phyloP scores from a whole-genome alignment of 2,797 vertebrate species.

The Oreochromis mossambicus region DNA sequence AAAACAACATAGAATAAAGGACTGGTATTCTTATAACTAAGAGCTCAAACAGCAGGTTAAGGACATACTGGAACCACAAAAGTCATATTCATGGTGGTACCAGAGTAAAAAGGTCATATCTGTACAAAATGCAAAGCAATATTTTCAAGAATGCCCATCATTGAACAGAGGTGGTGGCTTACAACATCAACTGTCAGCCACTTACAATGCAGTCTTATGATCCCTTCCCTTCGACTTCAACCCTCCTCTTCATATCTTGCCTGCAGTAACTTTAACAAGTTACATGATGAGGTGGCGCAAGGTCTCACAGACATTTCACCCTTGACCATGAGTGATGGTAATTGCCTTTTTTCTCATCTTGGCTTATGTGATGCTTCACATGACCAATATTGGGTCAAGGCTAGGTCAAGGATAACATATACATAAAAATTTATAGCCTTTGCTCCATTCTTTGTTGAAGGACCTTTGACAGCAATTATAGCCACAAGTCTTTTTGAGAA shows the following conservation, averaged over 20 bases:
- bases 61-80: accelerated
- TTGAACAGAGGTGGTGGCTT: neutral
- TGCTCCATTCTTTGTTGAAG: neutral
- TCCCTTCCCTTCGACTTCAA: accelerated
- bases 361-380: neutral
- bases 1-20: neutral
- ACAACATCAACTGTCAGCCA: accelerated
- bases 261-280: neutral
- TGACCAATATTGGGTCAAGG: neutral
- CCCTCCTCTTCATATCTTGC: neutral
- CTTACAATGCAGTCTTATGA: accelerated
- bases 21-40: accelerated
- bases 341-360: neutral
- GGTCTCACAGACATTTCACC: accelerated
- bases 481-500: neutral
- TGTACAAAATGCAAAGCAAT: neutral
- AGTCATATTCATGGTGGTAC: accelerated
- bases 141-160: neutral
- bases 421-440: neutral
- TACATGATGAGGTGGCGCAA: neutral
- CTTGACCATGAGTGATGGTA: accelerated
- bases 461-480: neutral
- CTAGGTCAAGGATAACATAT: neutral
- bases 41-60: neutral
- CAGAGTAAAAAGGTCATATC: neutral